phyloP scores from a whole-genome alignment of 2,888 invertebrate species.

The Coelinius sp. region DNA sequence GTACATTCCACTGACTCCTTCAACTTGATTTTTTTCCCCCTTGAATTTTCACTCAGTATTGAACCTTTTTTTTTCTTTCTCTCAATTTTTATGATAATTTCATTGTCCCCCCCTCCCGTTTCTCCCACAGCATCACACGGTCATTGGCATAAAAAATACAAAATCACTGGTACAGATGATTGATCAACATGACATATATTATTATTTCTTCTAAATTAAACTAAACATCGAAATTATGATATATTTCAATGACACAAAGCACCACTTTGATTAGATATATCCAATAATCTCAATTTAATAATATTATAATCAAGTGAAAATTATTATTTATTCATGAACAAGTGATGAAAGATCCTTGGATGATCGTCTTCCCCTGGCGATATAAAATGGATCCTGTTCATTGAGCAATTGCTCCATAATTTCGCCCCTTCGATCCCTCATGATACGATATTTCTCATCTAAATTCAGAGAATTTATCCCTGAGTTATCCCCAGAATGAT shows the following conservation, averaged over 20 bases:
- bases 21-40: conserved; percentile 1
- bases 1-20: conserved; percentile 38
- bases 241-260: background rate
- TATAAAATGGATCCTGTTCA: conserved; percentile 53
- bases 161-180: conserved; percentile 7
- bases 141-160: conserved; percentile 24
- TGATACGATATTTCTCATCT: background rate
- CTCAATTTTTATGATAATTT: conserved; percentile 39
- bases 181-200: conserved; percentile 12
- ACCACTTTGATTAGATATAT: background rate
- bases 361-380: conserved; percentile 49
- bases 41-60: background rate
- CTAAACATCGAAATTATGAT: background rate
- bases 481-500: background rate
- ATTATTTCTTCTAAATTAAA: background rate
- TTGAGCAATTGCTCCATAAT: conserved; percentile 50
- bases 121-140: conserved; percentile 13
- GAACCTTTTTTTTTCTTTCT: conserved; percentile 3
- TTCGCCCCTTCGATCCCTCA: conserved; percentile 47
- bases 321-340: background rate
- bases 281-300: background rate
- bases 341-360: background rate
- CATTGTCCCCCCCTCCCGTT: conserved; percentile 4
- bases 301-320: background rate
- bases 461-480: background rate